Conservation (phyloP, 2,888 invertebrate genomes). For the Atethmia centrago region DNA sequence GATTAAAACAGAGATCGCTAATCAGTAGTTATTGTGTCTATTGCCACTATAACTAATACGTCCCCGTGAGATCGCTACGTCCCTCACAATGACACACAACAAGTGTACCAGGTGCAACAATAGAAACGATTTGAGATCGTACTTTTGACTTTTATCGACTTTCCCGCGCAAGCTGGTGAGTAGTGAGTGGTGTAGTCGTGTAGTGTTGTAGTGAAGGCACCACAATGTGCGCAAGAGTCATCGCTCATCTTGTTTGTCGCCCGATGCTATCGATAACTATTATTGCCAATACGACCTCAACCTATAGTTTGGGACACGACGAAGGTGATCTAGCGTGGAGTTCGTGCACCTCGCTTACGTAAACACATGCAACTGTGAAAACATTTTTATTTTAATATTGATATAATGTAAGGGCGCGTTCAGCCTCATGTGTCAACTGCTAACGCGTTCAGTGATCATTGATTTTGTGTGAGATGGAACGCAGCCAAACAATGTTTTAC, state of each 20-base stretch:
- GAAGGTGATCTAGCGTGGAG: constrained; percentile 84
- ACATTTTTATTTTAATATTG: constrained; percentile 76
- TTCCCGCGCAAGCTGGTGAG: constrained; percentile 69
- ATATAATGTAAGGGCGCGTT: constrained; percentile 70
- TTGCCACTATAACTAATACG: constrained; percentile 24
- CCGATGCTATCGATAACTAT: constrained; percentile 83
- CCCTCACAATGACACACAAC: constrained; percentile 33
- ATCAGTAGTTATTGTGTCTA: constrained; percentile 9
- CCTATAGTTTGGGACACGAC: constrained; percentile 86
- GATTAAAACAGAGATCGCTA: neutral
- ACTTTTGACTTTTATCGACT: constrained; percentile 77
- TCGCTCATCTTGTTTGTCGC: constrained; percentile 81
- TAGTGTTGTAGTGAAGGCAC: constrained; percentile 52
- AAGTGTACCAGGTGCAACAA: constrained; percentile 48
- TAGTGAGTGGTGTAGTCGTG: constrained; percentile 2
- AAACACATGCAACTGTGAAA: constrained; percentile 85
- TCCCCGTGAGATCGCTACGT: constrained; percentile 23
- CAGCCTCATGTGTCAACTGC: constrained; percentile 59
- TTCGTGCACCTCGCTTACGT: constrained; percentile 87
- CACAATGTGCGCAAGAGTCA: constrained; percentile 69
- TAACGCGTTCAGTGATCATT: constrained; percentile 62
- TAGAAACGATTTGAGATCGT: constrained; percentile 64
- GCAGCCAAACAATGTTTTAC: constrained; percentile 59
- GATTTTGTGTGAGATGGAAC: constrained; percentile 61
- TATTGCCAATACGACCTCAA: constrained; percentile 86